Evolutionary conservation across 2,797 vertebrate species (phyloP).

Genomic region (Tragelaphus eurycerus): DNA sequence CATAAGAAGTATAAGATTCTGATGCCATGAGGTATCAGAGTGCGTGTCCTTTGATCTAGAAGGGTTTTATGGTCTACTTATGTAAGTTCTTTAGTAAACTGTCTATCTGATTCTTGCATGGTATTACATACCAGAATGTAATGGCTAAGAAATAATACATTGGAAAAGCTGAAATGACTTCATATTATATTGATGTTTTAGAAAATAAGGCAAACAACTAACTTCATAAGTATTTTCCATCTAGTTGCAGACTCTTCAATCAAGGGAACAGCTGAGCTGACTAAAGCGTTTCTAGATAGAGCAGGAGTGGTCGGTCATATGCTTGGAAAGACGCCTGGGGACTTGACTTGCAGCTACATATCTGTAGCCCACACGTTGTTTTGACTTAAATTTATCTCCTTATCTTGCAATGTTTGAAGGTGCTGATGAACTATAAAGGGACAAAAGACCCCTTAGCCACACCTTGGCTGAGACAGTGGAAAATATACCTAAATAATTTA

Average conservation of each 20-base stretch:
- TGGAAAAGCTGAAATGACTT: not conserved
- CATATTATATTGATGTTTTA: not conserved
- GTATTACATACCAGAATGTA: not conserved
- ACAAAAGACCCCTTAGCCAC: not conserved
- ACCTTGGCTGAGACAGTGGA: not conserved
- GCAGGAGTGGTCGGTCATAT: not conserved
- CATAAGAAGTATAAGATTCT: not conserved
- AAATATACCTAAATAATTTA: not conserved
- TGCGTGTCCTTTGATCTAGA: not conserved
- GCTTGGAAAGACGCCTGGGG: not conserved
- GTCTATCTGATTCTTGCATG: not conserved
- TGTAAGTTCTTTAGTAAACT: not conserved
- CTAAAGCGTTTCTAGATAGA: not conserved
- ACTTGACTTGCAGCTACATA: not conserved
- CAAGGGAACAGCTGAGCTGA: not conserved
- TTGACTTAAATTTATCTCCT: constrained; percentile 38
- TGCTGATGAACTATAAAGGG: constrained; percentile 13
- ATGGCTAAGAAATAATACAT: not conserved
- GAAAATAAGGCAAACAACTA: not conserved
- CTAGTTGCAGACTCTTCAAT: not conserved
- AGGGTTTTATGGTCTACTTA: not conserved
- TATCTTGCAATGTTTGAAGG: constrained; percentile 47
- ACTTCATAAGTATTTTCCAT: not conserved
- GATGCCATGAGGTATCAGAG: not conserved
- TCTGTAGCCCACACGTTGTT: constrained; percentile 55